Percentiles rank a stretch among this genome's conserved stretches.
phyloP scores from a whole-genome alignment of 92 coral and sea anemone genomes.

The Muricea muricata region DNA sequence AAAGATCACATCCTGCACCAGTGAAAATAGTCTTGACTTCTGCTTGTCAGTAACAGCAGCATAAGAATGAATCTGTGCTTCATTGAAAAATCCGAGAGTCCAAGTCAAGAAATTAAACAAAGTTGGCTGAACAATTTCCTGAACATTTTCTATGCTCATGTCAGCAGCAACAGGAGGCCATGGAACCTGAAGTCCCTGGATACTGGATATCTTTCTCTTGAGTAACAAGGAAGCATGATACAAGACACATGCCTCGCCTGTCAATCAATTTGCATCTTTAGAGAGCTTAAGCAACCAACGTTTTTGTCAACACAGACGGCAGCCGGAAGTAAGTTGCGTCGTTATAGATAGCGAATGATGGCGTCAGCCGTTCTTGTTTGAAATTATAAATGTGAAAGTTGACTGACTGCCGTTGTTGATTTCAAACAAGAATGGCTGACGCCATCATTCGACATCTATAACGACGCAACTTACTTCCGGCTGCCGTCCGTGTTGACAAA shows the following conservation, averaged over 20 bases:
- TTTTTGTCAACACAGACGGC: too few relatives aligned
- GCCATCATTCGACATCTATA: too few relatives aligned
- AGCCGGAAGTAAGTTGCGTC: too few relatives aligned
- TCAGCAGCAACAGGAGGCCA: conserved; percentile 44
- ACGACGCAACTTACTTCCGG: too few relatives aligned
- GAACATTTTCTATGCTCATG: conserved; percentile 35
- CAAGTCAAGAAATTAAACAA: conserved; percentile 29
- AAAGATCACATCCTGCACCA: conserved; percentile 29
- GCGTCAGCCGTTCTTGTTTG: too few relatives aligned
- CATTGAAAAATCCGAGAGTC: conserved; percentile 37
- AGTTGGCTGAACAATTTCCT: conserved; percentile 35
- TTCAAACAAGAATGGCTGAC: too few relatives aligned
- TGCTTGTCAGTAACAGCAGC: conserved; percentile 37
- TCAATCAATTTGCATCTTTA: neutral
- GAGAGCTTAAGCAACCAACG: too few relatives aligned
- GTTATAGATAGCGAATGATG: too few relatives aligned
- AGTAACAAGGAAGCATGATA: conserved; percentile 35
- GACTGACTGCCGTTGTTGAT: too few relatives aligned
- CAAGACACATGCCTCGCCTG: neutral
- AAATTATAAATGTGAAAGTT: too few relatives aligned
- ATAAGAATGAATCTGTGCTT: conserved; percentile 31
- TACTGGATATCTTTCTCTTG: conserved; percentile 20
- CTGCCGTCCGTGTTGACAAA: too few relatives aligned
- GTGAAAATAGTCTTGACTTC: conserved; percentile 32
- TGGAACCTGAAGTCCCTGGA: conserved; percentile 33